A percentile compares a stretch with the other conserved stretches of the same genome.
Evolutionary conservation across 2,888 invertebrate species (phyloP).

Genomic region (Ecliptopera silaceata): DNA sequence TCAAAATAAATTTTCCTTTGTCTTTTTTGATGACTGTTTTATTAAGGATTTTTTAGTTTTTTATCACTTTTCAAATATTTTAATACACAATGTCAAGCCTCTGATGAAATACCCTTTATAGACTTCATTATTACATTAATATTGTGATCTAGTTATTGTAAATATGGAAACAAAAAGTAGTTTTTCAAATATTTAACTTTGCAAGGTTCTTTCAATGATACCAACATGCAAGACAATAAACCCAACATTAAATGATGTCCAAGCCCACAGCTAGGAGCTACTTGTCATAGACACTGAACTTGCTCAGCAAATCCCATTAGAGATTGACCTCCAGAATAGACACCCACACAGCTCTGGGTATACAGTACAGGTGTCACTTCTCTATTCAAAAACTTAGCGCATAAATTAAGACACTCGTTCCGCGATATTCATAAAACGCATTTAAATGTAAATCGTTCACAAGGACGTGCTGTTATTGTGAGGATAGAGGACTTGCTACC

Average conservation of each 20-base stretch:
- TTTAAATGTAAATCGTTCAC: conserved; percentile 68
- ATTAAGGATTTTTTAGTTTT: no score
- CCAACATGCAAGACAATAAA: background rate
- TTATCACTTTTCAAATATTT: no score
- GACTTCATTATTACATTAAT: no score
- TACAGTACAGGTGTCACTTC: conserved; percentile 32
- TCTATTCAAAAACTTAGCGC: conserved; percentile 43
- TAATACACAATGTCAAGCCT: no score
- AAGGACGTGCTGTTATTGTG: conserved; percentile 55
- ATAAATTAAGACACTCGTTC: conserved; percentile 51
- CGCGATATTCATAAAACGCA: conserved; percentile 57
- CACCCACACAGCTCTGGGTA: conserved; percentile 34
- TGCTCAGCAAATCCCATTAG: conserved; percentile 51
- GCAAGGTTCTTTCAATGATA: background rate
- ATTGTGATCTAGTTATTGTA: no score
- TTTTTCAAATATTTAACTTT: no score
- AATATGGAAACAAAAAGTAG: no score
- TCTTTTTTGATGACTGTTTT: no score
- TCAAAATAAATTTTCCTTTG: no score
- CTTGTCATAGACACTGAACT: conserved; percentile 36
- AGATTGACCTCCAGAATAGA: conserved; percentile 38
- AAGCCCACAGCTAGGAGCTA: background rate
- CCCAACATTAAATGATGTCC: no score
- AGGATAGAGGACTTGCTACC: background rate
- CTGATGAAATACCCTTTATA: no score